Evolutionary conservation across 2,888 invertebrate genomes (phyloP), one percentile per base, ranked within the genome.

Genomic region (Tetragnatha montana): DNA sequence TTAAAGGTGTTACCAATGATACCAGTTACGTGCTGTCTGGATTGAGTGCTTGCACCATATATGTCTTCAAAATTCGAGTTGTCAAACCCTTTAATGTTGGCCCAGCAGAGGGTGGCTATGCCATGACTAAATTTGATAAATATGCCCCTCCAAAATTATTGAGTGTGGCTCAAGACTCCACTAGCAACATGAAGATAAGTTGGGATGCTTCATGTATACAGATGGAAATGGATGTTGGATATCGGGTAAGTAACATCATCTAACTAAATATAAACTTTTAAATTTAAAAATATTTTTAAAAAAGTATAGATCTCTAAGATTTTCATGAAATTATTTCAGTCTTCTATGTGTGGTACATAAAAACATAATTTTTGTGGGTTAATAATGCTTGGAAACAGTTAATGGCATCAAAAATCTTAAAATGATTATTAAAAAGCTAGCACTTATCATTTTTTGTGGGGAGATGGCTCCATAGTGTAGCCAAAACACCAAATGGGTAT

Each of bases 181-280:
- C 87, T 92, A 93, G 81, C 92, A 93, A 19, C 92, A 95, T 97
- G 94, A 94, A 94, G 47, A 95, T 97, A 0, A 93, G 94, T 19
- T 97, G 97, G 97, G 94, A 95, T 73, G 95, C 96, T 0, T 96
- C 96, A 85, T 97, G 97, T 93, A 94, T 94, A 0, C 93, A 93
- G 8, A 93, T 94, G 69, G 93, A 93, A 12, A 93, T 94, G 70
- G 93, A 94, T 8, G 93, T 95, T 68, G 94, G 94, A 7, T 96
- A 96, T 92, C 95, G 95, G 92, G 96, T 96, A 93, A 95, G 95
- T 93, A 79, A 47, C 10, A 17, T 60, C 60, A 0, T 60, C 12
- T 35, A 35, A 35, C 35, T 35, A 4, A 35, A 35, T 35, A 35
- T 35, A 35, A 35, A 35, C 35, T 35, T 35, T 35, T 35, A 35